Evolutionary conservation across 2,113 vertebrate genomes (phyloP).

Genomic region (Antennarius striatus): DNA sequence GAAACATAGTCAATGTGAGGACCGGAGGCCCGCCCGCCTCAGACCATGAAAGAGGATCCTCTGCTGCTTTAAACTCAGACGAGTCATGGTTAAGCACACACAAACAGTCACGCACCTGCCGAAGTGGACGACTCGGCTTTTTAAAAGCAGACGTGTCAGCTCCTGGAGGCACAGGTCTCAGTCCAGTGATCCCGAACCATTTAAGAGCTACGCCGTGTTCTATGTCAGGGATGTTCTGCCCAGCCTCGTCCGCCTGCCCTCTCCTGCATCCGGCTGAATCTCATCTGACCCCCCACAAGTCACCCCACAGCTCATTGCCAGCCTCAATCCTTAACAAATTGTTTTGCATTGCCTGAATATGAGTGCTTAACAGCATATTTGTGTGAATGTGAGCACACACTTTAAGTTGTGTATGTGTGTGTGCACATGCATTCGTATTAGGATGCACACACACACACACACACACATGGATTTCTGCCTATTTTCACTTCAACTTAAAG

Average conservation of each 20-base stretch:
- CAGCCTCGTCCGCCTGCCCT: slow-evolving; percentile 53
- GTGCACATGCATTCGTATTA: slow-evolving; percentile 20
- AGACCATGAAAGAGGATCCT: slow-evolving; percentile 70
- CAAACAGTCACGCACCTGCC: slow-evolving; percentile 50
- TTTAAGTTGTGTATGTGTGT: slow-evolving; percentile 37
- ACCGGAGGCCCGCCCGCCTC: slow-evolving; percentile 38
- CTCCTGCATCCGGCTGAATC: slow-evolving; percentile 52
- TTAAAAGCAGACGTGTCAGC: slow-evolving; percentile 64
- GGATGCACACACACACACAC: slow-evolving; percentile 35
- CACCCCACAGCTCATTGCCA: slow-evolving; percentile 62
- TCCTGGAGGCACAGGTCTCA: slow-evolving; percentile 69
- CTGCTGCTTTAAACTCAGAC: slow-evolving; percentile 71
- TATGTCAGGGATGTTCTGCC: slow-evolving; percentile 69
- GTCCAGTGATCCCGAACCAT: slow-evolving; percentile 73
- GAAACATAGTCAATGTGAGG: slow-evolving; percentile 55
- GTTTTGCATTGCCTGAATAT: slow-evolving; percentile 46
- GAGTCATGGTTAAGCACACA: slow-evolving; percentile 61
- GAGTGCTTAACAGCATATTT: slow-evolving; percentile 29
- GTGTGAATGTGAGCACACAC: slow-evolving; percentile 27
- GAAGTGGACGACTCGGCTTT: slow-evolving; percentile 45
- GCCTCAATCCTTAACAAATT: slow-evolving; percentile 40
- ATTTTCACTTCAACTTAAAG: slow-evolving; percentile 70
- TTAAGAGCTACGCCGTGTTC: slow-evolving; percentile 74
- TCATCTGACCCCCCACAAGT: slow-evolving; percentile 62
- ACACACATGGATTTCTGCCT: slow-evolving; percentile 34